Conservation (phyloP, 2,113 vertebrate genomes). For the Climacteris rufus region DNA sequence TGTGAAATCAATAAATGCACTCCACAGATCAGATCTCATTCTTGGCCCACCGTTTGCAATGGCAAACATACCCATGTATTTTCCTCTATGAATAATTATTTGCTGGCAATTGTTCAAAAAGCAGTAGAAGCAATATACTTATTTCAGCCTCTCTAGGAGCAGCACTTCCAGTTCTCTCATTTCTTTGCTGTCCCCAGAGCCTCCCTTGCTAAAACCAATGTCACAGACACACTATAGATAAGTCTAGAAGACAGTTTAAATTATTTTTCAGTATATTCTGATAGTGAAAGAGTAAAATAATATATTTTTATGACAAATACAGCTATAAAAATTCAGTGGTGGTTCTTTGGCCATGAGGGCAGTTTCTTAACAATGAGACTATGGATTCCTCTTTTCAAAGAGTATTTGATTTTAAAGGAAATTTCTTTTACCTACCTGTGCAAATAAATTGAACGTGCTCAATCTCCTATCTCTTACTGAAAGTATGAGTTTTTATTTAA, state of each 20-base stretch:
- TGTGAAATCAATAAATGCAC: neutral
- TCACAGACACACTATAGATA: conserved; percentile 54
- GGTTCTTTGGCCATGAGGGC: conserved; percentile 5
- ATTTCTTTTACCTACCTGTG: neutral
- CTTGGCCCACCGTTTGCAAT: neutral
- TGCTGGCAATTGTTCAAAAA: conserved; percentile 44
- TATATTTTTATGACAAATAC: conserved; percentile 44
- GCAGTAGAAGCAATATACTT: conserved; percentile 43
- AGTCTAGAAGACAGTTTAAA: conserved; percentile 63
- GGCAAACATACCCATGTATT: neutral
- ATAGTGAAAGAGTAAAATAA: conserved; percentile 50
- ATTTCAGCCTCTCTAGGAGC: conserved; percentile 26
- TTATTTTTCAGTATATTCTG: conserved; percentile 69
- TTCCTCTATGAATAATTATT: conserved; percentile 45
- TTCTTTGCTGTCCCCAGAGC: conserved; percentile 40
- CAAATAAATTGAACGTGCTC: neutral
- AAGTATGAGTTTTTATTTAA: neutral
- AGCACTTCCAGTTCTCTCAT: conserved; percentile 55
- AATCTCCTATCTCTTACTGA: neutral
- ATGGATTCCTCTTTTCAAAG: neutral
- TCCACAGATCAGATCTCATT: neutral
- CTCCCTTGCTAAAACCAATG: conserved; percentile 39
- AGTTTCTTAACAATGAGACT: neutral
- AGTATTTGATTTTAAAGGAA: conserved; percentile 12
- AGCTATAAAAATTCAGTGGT: conserved; percentile 52